These are phyloP conservation scores for Miltochrista miniata DNA, from an alignment of 2,888 invertebrate genomes.

Conservation along the genomic window DNA sequence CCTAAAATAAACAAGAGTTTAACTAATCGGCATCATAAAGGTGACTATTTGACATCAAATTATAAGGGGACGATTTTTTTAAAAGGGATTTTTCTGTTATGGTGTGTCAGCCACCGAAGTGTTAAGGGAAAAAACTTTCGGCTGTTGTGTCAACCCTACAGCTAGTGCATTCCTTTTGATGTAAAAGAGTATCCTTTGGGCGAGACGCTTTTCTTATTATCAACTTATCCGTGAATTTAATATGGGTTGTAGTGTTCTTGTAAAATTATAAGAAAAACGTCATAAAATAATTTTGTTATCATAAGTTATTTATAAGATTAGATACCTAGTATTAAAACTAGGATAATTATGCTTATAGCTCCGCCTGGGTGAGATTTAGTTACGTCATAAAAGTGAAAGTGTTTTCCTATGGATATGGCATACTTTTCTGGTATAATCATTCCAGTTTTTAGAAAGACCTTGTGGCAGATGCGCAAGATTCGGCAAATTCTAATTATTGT, in stretches of 20 bases:
- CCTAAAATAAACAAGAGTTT: slow-evolving; percentile 10
- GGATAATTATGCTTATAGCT: too few relatives aligned
- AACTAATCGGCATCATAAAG: slow-evolving; percentile 10
- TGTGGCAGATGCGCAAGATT: too few relatives aligned
- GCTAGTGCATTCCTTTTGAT: slow-evolving; percentile 72
- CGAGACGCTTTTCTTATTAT: slow-evolving; percentile 67
- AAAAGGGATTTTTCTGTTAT: too few relatives aligned
- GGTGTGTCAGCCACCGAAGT: too few relatives aligned
- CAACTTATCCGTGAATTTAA: slow-evolving; percentile 59
- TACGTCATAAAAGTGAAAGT: too few relatives aligned
- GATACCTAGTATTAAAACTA: too few relatives aligned
- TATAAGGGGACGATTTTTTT: not conserved
- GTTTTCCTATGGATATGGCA: too few relatives aligned
- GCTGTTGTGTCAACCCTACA: slow-evolving; percentile 49
- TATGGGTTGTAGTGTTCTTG: slow-evolving; percentile 44
- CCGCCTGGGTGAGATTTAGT: too few relatives aligned
- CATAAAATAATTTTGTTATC: not conserved
- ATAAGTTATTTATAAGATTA: not conserved
- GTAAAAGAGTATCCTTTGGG: slow-evolving; percentile 68
- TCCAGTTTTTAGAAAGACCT: too few relatives aligned
- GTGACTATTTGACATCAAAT: not conserved
- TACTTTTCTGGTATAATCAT: too few relatives aligned
- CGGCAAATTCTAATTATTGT: too few relatives aligned
- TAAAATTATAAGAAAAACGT: slow-evolving; percentile 17
- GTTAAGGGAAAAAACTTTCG: too few relatives aligned